Evolutionary conservation across 2,113 vertebrate species (phyloP).

Genomic region (Poeciliopsis retropinna): DNA sequence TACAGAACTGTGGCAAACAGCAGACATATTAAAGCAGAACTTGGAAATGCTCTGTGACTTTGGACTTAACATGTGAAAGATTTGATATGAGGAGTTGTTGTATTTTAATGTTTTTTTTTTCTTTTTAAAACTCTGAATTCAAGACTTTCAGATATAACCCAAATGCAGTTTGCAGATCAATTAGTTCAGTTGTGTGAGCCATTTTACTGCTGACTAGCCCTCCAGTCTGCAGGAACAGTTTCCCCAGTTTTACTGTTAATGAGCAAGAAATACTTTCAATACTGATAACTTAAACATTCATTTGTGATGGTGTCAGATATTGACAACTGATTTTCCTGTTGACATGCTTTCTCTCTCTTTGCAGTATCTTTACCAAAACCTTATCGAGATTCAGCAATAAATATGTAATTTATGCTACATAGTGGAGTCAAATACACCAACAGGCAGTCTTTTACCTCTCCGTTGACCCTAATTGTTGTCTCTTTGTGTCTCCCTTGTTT

Average conservation of each 20-base stretch:
- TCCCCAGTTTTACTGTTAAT: slow-evolving; percentile 23
- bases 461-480: slow-evolving; percentile 2
- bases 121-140: too few species aligned
- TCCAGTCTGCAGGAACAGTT: not conserved
- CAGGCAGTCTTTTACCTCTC: slow-evolving; percentile 1
- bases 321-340: not conserved
- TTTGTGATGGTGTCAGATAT: not conserved
- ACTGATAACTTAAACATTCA: slow-evolving; percentile 3
- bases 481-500: slow-evolving; percentile 2
- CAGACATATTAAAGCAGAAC: not conserved
- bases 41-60: not conserved
- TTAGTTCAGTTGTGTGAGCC: too few species aligned
- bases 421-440: not conserved
- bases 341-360: not conserved
- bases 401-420: slow-evolving; percentile 6
- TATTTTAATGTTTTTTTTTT: not conserved
- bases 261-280: slow-evolving; percentile 26
- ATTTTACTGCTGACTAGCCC: slow-evolving; percentile 1
- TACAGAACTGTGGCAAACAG: too few species aligned
- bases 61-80: not conserved
- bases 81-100: not conserved
- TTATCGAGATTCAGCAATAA: not conserved
- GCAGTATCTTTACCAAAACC: not conserved
- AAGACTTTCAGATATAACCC: too few species aligned
- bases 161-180: too few species aligned